Evolutionary conservation across 2,888 invertebrate genomes (phyloP).

Genomic region (Podabrus alpinus): DNA sequence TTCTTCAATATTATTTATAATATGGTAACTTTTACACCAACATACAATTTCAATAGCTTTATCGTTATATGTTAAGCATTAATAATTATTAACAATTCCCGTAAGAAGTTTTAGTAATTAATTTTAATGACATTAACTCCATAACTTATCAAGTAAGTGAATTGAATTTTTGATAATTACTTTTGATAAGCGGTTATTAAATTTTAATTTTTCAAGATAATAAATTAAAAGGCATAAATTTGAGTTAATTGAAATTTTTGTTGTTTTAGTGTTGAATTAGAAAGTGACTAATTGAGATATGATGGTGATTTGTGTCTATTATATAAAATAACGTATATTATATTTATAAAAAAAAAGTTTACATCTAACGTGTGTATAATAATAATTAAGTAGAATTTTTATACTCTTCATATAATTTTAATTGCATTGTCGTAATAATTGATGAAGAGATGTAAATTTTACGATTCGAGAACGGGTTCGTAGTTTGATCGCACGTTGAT

Average conservation of each 20-base stretch:
- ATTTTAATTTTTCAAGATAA: not conserved
- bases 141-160: not conserved
- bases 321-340: not conserved
- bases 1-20: constrained; percentile 6
- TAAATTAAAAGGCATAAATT: not conserved
- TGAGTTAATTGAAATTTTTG: not conserved
- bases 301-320: not conserved
- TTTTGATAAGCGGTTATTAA: not conserved
- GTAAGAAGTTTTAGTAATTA: no score
- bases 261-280: not conserved
- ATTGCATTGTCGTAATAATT: not conserved
- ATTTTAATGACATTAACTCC: not conserved
- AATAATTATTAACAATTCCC: not conserved
- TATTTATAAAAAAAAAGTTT: not conserved
- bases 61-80: not conserved
- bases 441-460: not conserved
- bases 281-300: not conserved
- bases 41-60: not conserved
- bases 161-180: not conserved
- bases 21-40: not conserved
- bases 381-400: not conserved
- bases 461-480: not conserved
- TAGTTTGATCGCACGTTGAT: not conserved
- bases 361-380: not conserved
- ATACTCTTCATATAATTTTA: not conserved